Percentiles rank a stretch among this genome's conserved stretches.
Evolutionary conservation across 1,140 invertebrate genomes (phyloP).

Genomic region (Nasonia vitripennis): DNA sequence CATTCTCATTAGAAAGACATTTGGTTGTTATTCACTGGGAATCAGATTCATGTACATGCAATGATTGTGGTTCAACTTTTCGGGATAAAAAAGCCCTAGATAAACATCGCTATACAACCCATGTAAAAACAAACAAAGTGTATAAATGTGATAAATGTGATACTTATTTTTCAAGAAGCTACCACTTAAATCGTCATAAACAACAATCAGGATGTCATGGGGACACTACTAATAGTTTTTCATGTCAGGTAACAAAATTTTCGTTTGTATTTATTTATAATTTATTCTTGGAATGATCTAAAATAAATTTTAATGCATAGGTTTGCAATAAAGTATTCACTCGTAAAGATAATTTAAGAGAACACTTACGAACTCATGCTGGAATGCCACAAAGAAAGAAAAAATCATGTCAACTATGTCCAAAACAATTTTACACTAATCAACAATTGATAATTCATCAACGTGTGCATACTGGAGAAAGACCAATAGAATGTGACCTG

Average conservation of each 20-base stretch:
- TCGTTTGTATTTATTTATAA: slow-evolving; percentile 28
- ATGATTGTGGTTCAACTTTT: slow-evolving; percentile 73
- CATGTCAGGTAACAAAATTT: slow-evolving; percentile 76
- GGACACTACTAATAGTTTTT: slow-evolving; percentile 75
- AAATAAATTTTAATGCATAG: slow-evolving; percentile 67
- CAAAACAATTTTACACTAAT: slow-evolving; percentile 82
- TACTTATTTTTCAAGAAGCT: slow-evolving; percentile 84
- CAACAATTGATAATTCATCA: slow-evolving; percentile 82
- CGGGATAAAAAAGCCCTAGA: slow-evolving; percentile 75
- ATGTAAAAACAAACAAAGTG: slow-evolving; percentile 64
- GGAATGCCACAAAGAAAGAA: slow-evolving; percentile 81
- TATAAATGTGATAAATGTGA: slow-evolving; percentile 78
- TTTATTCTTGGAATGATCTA: slow-evolving; percentile 51
- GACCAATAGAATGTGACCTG: slow-evolving; percentile 80
- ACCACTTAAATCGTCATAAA: slow-evolving; percentile 85
- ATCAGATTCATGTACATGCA: slow-evolving; percentile 71
- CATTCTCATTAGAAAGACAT: slow-evolving; percentile 74
- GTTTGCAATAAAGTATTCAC: slow-evolving; percentile 84
- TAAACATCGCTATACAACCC: slow-evolving; percentile 75
- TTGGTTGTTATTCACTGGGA: slow-evolving; percentile 74
- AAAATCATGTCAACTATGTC: slow-evolving; percentile 81
- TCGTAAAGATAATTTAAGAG: slow-evolving; percentile 85
- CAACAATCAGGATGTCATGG: slow-evolving; percentile 84
- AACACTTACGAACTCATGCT: slow-evolving; percentile 84
- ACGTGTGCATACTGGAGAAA: slow-evolving; percentile 83